Conservation (phyloP, 23 tunicate genomes). For the Styela plicata region DNA sequence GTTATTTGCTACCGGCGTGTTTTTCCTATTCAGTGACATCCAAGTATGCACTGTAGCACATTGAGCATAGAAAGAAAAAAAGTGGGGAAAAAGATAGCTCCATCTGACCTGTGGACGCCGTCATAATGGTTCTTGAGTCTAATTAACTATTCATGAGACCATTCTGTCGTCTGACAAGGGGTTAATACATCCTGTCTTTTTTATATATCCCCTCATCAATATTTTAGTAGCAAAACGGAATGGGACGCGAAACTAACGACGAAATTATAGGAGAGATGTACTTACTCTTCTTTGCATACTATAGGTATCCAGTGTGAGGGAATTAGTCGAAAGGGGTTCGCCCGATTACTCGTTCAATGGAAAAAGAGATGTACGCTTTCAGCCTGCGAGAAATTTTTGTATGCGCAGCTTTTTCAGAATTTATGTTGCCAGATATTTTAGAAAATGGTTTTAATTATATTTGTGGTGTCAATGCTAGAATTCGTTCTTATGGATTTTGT, state of each 20-base stretch:
- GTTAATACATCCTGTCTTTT: background rate
- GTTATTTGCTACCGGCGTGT: too few species aligned
- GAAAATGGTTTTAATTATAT: too few species aligned
- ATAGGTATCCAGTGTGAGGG: background rate
- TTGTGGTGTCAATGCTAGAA: too few species aligned
- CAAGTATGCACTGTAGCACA: too few species aligned
- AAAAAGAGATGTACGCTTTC: too few species aligned
- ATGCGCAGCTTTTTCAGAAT: too few species aligned
- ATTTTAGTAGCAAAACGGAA: conserved; percentile 16
- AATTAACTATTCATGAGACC: background rate
- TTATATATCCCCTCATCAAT: conserved; percentile 4
- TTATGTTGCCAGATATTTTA: too few species aligned
- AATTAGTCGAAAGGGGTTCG: background rate
- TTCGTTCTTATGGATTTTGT: too few species aligned
- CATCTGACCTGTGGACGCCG: background rate
- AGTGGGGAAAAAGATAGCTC: background rate
- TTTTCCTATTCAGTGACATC: too few species aligned
- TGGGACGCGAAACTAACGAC: conserved; percentile 4
- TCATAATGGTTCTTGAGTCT: background rate
- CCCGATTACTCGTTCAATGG: too few species aligned
- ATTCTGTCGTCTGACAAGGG: background rate
- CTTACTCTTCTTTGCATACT: too few species aligned
- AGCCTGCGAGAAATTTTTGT: too few species aligned
- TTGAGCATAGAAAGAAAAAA: background rate
- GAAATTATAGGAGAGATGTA: background rate